Conservation (phyloP, 2,888 invertebrate species). For the Archips crataeganus region DNA sequence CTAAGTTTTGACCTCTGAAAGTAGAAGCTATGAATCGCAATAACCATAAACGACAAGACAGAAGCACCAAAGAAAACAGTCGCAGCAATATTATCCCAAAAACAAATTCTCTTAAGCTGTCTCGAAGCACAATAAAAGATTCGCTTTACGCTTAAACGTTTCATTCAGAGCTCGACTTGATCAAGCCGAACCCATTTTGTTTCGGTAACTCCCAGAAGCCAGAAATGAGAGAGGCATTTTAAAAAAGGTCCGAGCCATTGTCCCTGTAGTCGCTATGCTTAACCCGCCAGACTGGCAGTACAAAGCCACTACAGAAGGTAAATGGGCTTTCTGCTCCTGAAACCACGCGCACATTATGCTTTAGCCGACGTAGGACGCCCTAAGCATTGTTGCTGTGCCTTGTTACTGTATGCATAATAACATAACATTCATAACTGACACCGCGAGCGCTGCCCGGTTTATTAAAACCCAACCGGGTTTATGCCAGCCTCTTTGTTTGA, state of each 20-base stretch:
- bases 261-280: constrained; percentile 69
- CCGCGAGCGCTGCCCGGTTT: constrained; percentile 61
- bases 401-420: constrained; percentile 71
- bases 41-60: constrained; percentile 34
- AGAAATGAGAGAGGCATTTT: constrained; percentile 67
- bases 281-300: constrained; percentile 71
- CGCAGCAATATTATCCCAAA: constrained; percentile 31
- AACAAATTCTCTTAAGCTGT: constrained; percentile 39
- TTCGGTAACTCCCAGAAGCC: constrained; percentile 61
- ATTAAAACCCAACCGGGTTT: constrained; percentile 65
- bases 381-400: constrained; percentile 63
- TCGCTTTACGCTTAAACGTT: constrained; percentile 41
- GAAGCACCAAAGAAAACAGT: constrained; percentile 34
- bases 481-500: constrained; percentile 60
- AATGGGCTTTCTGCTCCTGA: constrained; percentile 75
- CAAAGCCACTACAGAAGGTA: constrained; percentile 79
- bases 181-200: constrained; percentile 55
- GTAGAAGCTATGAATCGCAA: constrained; percentile 20
- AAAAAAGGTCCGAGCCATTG: constrained; percentile 73
- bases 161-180: constrained; percentile 41
- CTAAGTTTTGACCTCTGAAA: constrained; percentile 1
- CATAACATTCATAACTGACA: constrained; percentile 73
- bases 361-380: constrained; percentile 57
- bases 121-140: constrained; percentile 42
- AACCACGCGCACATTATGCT: constrained; percentile 69